Evolutionary conservation across 1,140 invertebrate genomes (phyloP).

Genomic region (Microplitis demolitor): DNA sequence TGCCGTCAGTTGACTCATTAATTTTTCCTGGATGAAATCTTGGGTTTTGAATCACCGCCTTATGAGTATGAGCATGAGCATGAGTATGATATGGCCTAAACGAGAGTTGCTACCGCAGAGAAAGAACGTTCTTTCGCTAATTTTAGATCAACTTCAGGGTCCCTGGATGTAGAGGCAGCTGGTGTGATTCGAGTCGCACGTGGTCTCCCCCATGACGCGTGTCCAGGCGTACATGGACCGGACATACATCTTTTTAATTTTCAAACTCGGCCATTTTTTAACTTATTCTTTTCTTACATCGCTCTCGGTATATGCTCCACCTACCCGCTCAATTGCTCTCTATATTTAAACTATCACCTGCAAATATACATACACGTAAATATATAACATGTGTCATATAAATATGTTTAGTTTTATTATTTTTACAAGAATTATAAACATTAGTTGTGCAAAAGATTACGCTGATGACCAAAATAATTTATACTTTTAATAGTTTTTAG

Average conservation of each 20-base stretch:
- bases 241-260: conserved; percentile 35
- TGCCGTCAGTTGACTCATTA: conserved; percentile 38
- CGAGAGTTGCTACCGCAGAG: conserved; percentile 1
- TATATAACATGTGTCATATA: no score
- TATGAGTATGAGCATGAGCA: background rate
- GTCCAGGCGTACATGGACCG: conserved; percentile 40
- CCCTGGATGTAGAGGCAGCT: conserved; percentile 49
- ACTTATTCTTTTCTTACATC: background rate
- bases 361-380: no score
- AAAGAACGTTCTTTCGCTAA: conserved; percentile 43
- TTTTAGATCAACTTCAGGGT: conserved; percentile 49
- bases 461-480: background rate
- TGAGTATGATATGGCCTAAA: no score
- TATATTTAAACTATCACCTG: no score
- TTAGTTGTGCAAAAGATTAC: conserved; percentile 20
- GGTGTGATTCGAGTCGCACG: conserved; percentile 46
- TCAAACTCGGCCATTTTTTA: background rate
- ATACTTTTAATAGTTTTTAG: background rate
- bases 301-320: no score
- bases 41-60: background rate
- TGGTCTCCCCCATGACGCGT: conserved; percentile 39
- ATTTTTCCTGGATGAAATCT: conserved; percentile 3
- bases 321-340: no score
- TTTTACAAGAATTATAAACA: background rate
- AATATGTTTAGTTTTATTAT: no score